These are phyloP conservation scores for Caligus rogercresseyi DNA, from an alignment of 1,140 invertebrate genomes.

Conservation along the genomic window DNA sequence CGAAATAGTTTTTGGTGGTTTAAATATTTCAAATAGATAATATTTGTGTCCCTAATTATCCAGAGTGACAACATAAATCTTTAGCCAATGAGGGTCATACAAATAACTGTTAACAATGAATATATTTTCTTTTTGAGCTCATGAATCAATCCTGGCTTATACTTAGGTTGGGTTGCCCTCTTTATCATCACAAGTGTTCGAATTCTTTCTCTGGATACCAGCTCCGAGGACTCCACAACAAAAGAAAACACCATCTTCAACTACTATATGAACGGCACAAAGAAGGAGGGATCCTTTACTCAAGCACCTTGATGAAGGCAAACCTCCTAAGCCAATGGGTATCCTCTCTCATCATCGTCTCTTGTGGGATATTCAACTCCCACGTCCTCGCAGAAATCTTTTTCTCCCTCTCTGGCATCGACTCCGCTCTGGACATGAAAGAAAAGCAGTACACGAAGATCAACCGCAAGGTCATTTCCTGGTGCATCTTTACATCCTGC, in stretches of 20 bases:
- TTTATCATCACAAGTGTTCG: not conserved
- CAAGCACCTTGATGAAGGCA: not conserved
- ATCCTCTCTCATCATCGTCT: not conserved
- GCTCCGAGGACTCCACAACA: not conserved
- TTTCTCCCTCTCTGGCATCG: not conserved
- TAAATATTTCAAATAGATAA: too few relatives aligned
- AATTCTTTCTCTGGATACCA: not conserved
- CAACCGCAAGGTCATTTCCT: constrained; percentile 7
- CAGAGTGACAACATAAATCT: too few relatives aligned
- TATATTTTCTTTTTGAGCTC: too few relatives aligned
- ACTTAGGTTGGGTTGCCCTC: not conserved
- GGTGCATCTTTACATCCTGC: not conserved
- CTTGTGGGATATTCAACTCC: not conserved
- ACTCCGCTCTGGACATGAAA: constrained; percentile 10
- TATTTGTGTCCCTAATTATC: too few relatives aligned
- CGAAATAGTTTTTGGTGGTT: too few relatives aligned
- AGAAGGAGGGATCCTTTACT: not conserved
- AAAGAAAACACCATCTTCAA: not conserved
- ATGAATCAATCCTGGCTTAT: too few relatives aligned
- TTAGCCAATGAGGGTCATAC: too few relatives aligned
- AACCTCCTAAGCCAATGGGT: not conserved
- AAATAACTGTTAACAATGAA: too few relatives aligned
- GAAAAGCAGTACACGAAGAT: constrained; percentile 17
- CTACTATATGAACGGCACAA: not conserved
- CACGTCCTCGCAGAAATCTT: not conserved